Base-by-base conservation (phyloP, 1,140 invertebrate genomes). In the Bilobella aurantiaca region DNA sequence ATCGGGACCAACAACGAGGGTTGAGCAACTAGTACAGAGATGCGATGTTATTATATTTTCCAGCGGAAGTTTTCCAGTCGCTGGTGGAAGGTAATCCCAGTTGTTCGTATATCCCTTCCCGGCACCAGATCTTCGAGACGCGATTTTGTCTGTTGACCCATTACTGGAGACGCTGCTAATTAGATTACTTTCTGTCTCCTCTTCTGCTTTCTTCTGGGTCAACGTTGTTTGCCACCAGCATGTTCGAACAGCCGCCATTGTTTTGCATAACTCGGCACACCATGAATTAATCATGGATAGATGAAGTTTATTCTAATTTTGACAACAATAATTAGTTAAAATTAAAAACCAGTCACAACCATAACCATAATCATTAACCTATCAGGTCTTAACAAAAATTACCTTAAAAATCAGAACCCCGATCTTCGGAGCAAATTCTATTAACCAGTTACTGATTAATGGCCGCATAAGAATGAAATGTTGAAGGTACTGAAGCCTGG, bases 201-300 rank as follows among this genome's bases (percentile, higher is more conserved):
- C 2, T 27, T 3, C 21, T 34, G 27, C 30, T 63, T 18, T 46
- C 31, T 31, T 58, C 23, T 59, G 16, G 1, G 37, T 37, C 1
- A 53, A 23, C 56, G 14, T 57, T 53, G 65, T 60, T 47, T 69
- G 71, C 18, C 47, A 34, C 71, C 69, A 70, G 46, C 71, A 73
- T 8, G 53, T 53, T 53, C 58, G 62, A 1, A 68, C 25, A 31
- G 64, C 61, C 25, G 69, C 60, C 3, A 73, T 66, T 5, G 71
- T 73, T 64, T 73, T 73, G 34, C 71, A 73, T 3, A 73, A 60
- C 42, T 73, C 71, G 1, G 71, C 71, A 65, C 68, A 70, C 71
- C 71, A 73, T 8, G 71, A 73, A 57, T 73, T 73, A n/a, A 73
- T 70, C 67, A 70, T 70, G 23, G 71, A 73, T 59, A 58, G 66